Evolutionary conservation across 2,113 vertebrate species (phyloP).

Genomic region (Centropus bengalensis): DNA sequence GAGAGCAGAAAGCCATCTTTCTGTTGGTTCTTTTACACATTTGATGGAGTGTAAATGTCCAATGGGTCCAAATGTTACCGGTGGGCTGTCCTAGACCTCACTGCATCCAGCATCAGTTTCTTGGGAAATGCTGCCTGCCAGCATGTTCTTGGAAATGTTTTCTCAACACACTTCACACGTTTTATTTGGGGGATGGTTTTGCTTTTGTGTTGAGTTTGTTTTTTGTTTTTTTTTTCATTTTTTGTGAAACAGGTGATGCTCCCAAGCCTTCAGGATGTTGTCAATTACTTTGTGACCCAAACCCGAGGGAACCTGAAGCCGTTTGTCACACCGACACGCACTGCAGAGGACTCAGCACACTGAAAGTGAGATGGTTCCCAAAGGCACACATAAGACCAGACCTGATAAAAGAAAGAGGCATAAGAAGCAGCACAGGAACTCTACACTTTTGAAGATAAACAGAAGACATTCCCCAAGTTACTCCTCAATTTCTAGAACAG

Average conservation of each 20-base stretch:
- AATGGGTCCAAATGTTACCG: background rate
- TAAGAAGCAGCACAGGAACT: background rate
- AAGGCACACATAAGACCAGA: background rate
- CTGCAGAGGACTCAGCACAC: conserved; percentile 7
- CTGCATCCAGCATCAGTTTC: background rate
- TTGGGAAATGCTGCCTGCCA: background rate
- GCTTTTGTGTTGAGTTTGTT: background rate
- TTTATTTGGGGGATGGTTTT: background rate
- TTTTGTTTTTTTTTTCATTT: background rate
- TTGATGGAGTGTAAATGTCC: background rate
- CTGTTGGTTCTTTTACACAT: background rate
- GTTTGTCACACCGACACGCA: background rate
- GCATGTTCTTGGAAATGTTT: background rate
- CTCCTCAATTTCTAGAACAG: background rate
- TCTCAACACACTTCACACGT: background rate
- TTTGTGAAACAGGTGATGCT: conserved; percentile 59
- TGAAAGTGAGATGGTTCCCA: background rate
- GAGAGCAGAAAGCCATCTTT: accelerated
- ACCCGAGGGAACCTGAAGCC: conserved; percentile 69
- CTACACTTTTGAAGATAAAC: background rate
- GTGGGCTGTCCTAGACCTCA: background rate
- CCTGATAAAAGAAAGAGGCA: background rate
- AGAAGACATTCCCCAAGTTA: background rate
- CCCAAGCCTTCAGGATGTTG: conserved; percentile 70
- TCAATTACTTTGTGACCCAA: conserved; percentile 73